These are phyloP conservation scores for Actenoides hombroni DNA, from an alignment of 2,113 vertebrate genomes.

Conservation along the genomic window DNA sequence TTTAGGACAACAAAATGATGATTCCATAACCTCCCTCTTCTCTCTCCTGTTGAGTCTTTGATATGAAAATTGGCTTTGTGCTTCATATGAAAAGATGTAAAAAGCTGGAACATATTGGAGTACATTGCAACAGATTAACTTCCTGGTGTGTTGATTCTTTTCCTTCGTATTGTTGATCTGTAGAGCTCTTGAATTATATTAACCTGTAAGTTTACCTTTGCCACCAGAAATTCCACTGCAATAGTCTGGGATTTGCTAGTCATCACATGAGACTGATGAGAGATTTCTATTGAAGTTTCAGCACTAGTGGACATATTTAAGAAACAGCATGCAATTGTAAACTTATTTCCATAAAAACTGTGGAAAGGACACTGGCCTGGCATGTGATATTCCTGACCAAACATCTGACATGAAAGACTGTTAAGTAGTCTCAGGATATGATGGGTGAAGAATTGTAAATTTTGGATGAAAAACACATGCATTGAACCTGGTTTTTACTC, in stretches of 20 bases:
- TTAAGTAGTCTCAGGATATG: neutral
- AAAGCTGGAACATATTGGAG: neutral
- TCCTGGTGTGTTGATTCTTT: neutral
- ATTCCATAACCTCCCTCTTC: neutral
- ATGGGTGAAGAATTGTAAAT: neutral
- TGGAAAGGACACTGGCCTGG: neutral
- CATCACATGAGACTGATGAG: neutral
- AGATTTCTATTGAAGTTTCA: neutral
- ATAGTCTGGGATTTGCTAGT: neutral
- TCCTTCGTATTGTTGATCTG: neutral
- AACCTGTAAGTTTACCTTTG: neutral
- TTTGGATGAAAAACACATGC: accelerated
- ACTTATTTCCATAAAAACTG: neutral
- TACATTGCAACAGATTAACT: neutral
- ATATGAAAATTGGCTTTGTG: neutral
- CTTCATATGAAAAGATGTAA: neutral
- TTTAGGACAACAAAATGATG: neutral
- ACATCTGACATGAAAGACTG: neutral
- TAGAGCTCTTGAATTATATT: neutral
- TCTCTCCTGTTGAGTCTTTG: neutral
- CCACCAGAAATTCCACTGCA: neutral
- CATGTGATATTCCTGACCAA: neutral
- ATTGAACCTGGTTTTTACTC: neutral
- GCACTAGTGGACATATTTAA: neutral
- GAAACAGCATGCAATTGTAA: neutral